These are phyloP conservation scores for Columba guinea DNA, from an alignment of 2,797 vertebrate genomes.

Conservation along the genomic window DNA sequence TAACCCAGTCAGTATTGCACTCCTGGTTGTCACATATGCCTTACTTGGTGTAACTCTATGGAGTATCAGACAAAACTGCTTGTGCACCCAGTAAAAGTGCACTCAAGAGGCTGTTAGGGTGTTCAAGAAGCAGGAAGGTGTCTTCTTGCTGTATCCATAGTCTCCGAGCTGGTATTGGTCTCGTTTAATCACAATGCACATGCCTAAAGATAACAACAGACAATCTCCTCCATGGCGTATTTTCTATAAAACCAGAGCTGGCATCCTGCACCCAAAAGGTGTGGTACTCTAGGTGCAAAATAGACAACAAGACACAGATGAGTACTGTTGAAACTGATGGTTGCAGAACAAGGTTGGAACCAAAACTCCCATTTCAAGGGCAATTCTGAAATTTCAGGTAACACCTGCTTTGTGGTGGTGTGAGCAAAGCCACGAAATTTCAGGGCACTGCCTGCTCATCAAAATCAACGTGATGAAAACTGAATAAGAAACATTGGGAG, in stretches of 20 bases:
- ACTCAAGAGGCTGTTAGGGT: background rate
- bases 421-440: background rate
- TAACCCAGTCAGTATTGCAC: background rate
- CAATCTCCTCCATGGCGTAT: fast-evolving
- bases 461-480: background rate
- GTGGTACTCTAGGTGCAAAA: background rate
- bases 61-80: background rate
- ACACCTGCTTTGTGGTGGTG: background rate
- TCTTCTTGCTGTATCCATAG: background rate
- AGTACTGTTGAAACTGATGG: background rate
- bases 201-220: background rate
- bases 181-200: background rate
- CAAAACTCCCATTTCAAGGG: background rate
- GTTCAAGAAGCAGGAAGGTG: background rate
- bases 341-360: background rate
- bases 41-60: background rate
- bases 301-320: fast-evolving
- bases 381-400: background rate
- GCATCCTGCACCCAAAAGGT: background rate
- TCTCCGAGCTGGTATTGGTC: background rate
- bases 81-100: background rate
- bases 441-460: background rate
- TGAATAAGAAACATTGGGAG: background rate
- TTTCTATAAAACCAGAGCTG: background rate
- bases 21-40: background rate